These are phyloP conservation scores for Muscicapa comitata DNA, from an alignment of 2,797 vertebrate species.

Conservation along the genomic window DNA sequence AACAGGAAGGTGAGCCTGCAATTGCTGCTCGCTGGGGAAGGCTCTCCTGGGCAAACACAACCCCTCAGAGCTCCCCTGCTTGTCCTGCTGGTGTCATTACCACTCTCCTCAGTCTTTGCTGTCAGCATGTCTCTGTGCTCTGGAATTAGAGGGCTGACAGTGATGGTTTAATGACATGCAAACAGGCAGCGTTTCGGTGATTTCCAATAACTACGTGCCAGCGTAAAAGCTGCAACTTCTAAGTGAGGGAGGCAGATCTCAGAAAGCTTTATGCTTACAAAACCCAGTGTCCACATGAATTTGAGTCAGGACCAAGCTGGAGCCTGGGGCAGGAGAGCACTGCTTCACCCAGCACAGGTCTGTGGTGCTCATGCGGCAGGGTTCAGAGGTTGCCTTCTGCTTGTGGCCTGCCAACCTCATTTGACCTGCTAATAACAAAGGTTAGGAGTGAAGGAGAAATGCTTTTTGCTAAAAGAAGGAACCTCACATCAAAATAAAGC, in stretches of 20 bases:
- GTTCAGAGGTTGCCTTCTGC: neutral
- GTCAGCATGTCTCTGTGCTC: neutral
- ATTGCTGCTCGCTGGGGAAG: neutral
- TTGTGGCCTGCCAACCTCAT: neutral
- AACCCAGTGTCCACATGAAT: accelerated
- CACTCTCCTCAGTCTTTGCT: neutral
- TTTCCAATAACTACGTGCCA: neutral
- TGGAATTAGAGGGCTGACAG: neutral
- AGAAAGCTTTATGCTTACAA: neutral
- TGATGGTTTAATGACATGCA: neutral
- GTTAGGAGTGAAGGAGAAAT: neutral
- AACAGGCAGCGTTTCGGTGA: accelerated
- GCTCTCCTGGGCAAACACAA: neutral
- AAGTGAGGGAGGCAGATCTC: neutral
- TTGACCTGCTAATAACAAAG: neutral
- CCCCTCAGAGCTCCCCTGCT: neutral
- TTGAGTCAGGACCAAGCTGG: neutral
- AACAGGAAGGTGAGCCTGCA: neutral
- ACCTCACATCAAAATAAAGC: neutral
- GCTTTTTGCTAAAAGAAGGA: neutral
- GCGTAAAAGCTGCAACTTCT: neutral
- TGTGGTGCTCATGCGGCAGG: neutral
- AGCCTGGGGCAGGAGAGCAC: neutral
- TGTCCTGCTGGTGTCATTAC: neutral
- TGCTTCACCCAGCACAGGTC: neutral